phyloP scores from a whole-genome alignment of 2,888 invertebrate genomes.

The Amphiduros pacificus region DNA sequence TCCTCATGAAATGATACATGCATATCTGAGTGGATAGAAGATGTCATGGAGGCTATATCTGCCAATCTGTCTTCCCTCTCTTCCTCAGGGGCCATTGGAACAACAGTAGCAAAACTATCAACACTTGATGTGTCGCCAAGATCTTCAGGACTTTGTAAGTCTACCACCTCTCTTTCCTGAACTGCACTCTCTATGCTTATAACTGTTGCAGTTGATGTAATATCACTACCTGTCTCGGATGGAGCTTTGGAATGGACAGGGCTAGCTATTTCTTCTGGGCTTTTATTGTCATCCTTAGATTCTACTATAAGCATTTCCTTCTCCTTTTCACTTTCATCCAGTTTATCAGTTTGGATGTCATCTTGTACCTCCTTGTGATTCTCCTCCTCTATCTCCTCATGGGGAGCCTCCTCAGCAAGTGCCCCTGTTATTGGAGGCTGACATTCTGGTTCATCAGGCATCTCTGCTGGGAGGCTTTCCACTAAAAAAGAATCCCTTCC shows the following conservation, averaged over 20 bases:
- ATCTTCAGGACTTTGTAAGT: slow-evolving; percentile 35
- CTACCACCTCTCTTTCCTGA: slow-evolving; percentile 9
- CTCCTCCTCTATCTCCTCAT: not conserved
- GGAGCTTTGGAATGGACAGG: not conserved
- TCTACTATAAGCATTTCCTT: not conserved
- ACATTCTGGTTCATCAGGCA: not conserved
- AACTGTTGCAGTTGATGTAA: slow-evolving; percentile 11
- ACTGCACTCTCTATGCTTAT: slow-evolving; percentile 8
- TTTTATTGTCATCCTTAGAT: not conserved
- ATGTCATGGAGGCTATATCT: slow-evolving; percentile 63
- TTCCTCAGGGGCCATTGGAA: slow-evolving; percentile 49
- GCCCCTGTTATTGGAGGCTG: not conserved
- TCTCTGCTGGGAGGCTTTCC: slow-evolving; percentile 6
- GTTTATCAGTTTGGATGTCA: not conserved
- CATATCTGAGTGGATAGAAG: slow-evolving; percentile 62
- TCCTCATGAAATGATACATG: slow-evolving; percentile 74
- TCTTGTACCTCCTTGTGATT: not conserved
- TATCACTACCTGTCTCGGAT: slow-evolving; percentile 1
- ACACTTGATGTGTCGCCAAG: slow-evolving; percentile 55
- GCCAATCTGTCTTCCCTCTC: slow-evolving; percentile 57
- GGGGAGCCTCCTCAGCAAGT: not conserved
- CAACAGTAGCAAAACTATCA: slow-evolving; percentile 58
- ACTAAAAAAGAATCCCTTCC: slow-evolving; percentile 21
- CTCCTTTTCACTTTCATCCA: not conserved
- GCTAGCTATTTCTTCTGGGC: not conserved